Evolutionary conservation across 1,140 invertebrate species (phyloP).

Genomic region (Argopecten irradians): DNA sequence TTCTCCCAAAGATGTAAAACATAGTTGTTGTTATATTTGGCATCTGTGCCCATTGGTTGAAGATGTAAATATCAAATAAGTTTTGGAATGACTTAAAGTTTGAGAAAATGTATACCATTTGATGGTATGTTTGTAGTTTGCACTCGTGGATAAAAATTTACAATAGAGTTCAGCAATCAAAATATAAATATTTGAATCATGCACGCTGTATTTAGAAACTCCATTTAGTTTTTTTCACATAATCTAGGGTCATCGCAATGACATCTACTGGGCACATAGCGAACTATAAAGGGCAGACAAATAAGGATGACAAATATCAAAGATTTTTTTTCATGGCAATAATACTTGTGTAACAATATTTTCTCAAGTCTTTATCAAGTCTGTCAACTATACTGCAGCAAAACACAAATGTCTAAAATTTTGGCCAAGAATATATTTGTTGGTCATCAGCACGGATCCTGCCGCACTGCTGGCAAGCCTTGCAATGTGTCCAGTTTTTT

Average conservation of each 20-base stretch:
- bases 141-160: conserved; percentile 10
- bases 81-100: conserved; percentile 19
- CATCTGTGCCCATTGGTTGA: background rate
- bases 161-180: background rate
- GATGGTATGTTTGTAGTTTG: conserved; percentile 9
- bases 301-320: background rate
- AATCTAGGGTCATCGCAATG: background rate
- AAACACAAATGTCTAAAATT: background rate
- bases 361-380: background rate
- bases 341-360: background rate
- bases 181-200: background rate
- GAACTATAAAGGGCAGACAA: background rate
- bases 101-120: background rate
- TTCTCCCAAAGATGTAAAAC: conserved; percentile 1
- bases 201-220: background rate
- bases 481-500: background rate
- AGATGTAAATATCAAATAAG: background rate
- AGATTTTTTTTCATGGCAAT: background rate
- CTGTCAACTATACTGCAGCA: background rate
- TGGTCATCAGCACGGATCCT: background rate
- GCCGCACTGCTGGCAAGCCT: background rate
- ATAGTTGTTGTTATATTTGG: background rate
- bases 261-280: background rate
- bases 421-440: background rate
- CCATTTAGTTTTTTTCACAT: background rate